Percentiles rank a stretch among this genome's conserved stretches.
phyloP scores from a whole-genome alignment of 2,113 vertebrate species.

The Mus spicilegus region DNA sequence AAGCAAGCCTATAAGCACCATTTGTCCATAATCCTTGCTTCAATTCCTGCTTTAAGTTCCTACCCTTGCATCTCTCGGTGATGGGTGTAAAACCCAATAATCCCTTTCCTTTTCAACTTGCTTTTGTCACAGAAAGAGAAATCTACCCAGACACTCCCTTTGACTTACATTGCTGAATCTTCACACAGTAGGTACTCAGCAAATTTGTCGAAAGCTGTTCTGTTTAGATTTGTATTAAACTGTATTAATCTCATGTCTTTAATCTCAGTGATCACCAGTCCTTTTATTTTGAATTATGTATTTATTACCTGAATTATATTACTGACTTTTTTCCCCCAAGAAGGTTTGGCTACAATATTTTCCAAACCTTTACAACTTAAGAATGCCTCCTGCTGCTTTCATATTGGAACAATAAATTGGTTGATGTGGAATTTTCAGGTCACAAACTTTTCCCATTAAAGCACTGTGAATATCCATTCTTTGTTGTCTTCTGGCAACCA shows the following conservation, averaged over 20 bases:
- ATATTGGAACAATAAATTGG: slow-evolving; percentile 62
- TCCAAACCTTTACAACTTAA: slow-evolving; percentile 56
- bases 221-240: not conserved
- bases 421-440: slow-evolving; percentile 69
- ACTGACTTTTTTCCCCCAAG: slow-evolving; percentile 30
- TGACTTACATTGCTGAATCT: not conserved
- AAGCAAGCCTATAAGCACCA: not conserved
- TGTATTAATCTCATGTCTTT: not conserved
- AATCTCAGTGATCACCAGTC: not conserved
- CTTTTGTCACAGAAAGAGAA: not conserved
- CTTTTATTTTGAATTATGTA: slow-evolving; percentile 47
- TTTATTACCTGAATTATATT: slow-evolving; percentile 60
- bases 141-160: not conserved
- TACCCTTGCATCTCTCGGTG: not conserved
- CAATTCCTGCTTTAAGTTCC: not conserved
- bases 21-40: not conserved
- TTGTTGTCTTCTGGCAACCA: slow-evolving; percentile 30
- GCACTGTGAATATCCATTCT: not conserved
- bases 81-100: not conserved
- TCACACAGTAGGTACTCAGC: not conserved
- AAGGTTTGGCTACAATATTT: slow-evolving; percentile 46
- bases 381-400: slow-evolving; percentile 64
- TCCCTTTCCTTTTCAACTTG: not conserved
- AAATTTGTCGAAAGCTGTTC: not conserved
- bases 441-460: slow-evolving; percentile 61